These are phyloP conservation scores for Casuarius casuarius DNA, from an alignment of 2,113 vertebrate genomes.

Conservation along the genomic window DNA sequence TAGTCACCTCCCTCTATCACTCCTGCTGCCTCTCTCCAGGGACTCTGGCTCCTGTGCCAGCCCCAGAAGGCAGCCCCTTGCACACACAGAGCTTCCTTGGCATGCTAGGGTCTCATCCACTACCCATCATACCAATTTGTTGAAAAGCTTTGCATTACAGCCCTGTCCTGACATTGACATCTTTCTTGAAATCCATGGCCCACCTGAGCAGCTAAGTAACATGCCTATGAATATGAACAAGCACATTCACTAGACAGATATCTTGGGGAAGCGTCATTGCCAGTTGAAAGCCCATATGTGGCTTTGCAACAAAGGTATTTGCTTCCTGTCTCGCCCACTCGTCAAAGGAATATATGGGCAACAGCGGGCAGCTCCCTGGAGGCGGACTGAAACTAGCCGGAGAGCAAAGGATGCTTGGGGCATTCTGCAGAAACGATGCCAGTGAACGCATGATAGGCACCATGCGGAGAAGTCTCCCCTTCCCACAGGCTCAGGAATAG, in stretches of 20 bases:
- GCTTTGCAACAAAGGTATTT: slow-evolving; percentile 48
- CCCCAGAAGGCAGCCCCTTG: not conserved
- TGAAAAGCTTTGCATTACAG: not conserved
- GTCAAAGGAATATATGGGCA: not conserved
- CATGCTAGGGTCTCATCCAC: fast-evolving
- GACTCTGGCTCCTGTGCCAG: fast-evolving
- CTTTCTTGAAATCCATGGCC: slow-evolving; percentile 1
- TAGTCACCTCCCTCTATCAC: not conserved
- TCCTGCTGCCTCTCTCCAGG: not conserved
- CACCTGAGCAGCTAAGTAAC: slow-evolving; percentile 29
- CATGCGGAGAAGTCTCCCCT: not conserved
- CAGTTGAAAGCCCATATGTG: slow-evolving; percentile 28
- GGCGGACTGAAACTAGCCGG: not conserved
- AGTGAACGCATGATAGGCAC: not conserved
- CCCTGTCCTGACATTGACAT: not conserved
- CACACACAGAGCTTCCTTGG: not conserved
- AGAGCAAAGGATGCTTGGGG: not conserved
- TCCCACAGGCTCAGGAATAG: not conserved
- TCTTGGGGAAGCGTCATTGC: slow-evolving; percentile 15
- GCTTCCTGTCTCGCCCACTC: slow-evolving; percentile 33
- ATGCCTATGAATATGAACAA: slow-evolving; percentile 47
- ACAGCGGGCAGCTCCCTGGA: slow-evolving; percentile 28
- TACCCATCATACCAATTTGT: fast-evolving
- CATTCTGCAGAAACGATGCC: not conserved
- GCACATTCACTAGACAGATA: slow-evolving; percentile 35